phyloP scores from a whole-genome alignment of 1,140 invertebrate species.

The Cotesia vestalis region DNA sequence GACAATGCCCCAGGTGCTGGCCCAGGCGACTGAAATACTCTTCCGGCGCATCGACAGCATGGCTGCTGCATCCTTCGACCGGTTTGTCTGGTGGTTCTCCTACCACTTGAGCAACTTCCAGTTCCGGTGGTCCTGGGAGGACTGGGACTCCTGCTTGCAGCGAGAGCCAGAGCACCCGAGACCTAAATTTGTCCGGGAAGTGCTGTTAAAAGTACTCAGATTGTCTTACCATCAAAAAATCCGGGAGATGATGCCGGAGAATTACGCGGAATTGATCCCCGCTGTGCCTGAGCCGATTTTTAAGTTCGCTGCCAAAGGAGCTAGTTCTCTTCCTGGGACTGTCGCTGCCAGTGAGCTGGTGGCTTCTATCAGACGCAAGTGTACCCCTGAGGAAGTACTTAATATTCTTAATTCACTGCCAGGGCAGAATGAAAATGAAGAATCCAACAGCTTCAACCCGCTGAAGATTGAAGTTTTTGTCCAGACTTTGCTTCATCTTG shows the following conservation, averaged over 20 bases:
- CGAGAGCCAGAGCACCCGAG: constrained; percentile 92
- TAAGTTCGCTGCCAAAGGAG: constrained; percentile 83
- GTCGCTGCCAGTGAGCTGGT: constrained; percentile 85
- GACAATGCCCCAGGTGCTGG: constrained; percentile 96
- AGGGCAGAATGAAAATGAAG: constrained; percentile 78
- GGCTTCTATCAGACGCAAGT: constrained; percentile 86
- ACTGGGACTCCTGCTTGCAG: constrained; percentile 86
- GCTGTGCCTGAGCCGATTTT: constrained; percentile 79
- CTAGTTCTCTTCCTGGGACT: constrained; percentile 81
- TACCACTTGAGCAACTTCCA: constrained; percentile 99
- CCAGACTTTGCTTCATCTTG: constrained; percentile 91
- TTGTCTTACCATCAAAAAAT: constrained; percentile 95
- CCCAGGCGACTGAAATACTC: constrained; percentile 96
- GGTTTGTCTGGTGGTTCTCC: constrained; percentile 97
- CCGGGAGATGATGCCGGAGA: constrained; percentile 88
- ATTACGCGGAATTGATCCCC: constrained; percentile 87
- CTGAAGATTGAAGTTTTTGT: constrained; percentile 97
- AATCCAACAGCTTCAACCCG: constrained; percentile 81
- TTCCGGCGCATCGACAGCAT: constrained; percentile 96
- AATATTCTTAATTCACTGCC: constrained; percentile 87
- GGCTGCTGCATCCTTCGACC: constrained; percentile 96
- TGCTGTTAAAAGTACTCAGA: constrained; percentile 89
- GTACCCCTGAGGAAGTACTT: constrained; percentile 90
- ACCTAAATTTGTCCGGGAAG: constrained; percentile 95
- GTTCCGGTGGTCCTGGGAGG: constrained; percentile 98